Conservation (phyloP, 2,888 invertebrate genomes). For the Tachina lurida region DNA sequence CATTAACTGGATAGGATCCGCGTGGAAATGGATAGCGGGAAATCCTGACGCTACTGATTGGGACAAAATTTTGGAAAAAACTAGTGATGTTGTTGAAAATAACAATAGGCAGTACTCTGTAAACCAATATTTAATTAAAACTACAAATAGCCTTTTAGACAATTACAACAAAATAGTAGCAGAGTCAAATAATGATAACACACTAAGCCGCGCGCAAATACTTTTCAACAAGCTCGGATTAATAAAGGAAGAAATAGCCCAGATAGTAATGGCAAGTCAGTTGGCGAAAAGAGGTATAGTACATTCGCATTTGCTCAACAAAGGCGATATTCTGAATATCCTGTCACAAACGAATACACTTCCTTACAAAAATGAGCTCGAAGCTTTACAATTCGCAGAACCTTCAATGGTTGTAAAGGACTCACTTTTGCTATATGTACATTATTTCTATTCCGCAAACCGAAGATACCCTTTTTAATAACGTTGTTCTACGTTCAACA, state of each 20-base stretch:
- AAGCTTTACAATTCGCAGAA: conserved; percentile 14
- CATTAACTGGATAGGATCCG: too few relatives aligned
- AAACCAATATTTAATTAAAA: conserved; percentile 25
- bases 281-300: too few relatives aligned
- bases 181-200: neutral
- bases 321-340: conserved; percentile 22
- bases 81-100: conserved; percentile 10
- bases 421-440: conserved; percentile 19
- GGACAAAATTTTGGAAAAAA: conserved; percentile 9
- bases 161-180: conserved; percentile 10
- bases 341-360: conserved; percentile 19
- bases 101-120: conserved; percentile 31
- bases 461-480: conserved; percentile 16
- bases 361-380: neutral
- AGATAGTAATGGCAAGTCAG: too few relatives aligned
- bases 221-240: too few relatives aligned
- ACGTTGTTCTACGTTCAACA: conserved; percentile 19
- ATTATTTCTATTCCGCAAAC: conserved; percentile 21
- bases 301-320: conserved; percentile 17
- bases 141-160: conserved; percentile 24
- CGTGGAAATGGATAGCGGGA: too few relatives aligned
- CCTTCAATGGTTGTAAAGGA: conserved; percentile 33
- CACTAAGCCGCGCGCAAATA: too few relatives aligned
- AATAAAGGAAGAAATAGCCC: too few relatives aligned
- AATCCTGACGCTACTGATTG: too few relatives aligned